Conservation (phyloP, 2,113 vertebrate genomes). For the Bubalus kerabau region DNA sequence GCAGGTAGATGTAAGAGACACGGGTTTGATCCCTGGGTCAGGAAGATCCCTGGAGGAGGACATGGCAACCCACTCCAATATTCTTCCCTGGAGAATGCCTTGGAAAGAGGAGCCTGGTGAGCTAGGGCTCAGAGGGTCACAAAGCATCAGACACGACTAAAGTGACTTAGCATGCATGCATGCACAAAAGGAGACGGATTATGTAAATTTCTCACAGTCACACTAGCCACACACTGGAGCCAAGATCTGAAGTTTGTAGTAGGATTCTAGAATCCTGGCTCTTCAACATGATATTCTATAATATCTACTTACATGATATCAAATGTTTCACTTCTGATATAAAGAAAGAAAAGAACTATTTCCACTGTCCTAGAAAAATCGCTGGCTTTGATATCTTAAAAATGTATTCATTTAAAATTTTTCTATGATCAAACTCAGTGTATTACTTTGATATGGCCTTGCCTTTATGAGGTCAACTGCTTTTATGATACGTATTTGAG, state of each 20-base stretch:
- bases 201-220: neutral
- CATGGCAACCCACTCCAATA: neutral
- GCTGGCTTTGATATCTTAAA: neutral
- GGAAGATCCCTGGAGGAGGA: neutral
- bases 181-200: neutral
- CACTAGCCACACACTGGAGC: rapidly evolving
- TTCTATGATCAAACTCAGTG: neutral
- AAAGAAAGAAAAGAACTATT: neutral
- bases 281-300: neutral
- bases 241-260: neutral
- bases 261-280: neutral
- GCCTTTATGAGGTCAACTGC: neutral
- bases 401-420: neutral
- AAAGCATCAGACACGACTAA: rapidly evolving
- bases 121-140: neutral
- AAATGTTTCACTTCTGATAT: neutral
- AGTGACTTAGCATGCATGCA: neutral
- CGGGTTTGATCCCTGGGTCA: neutral
- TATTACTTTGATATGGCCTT: neutral
- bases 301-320: neutral
- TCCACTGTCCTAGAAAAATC: neutral
- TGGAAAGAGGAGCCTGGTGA: neutral
- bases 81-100: neutral
- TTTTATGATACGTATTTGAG: neutral
- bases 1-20: neutral